Conservation (phyloP, 2,797 vertebrate species). For the Echeneis naucrates region DNA sequence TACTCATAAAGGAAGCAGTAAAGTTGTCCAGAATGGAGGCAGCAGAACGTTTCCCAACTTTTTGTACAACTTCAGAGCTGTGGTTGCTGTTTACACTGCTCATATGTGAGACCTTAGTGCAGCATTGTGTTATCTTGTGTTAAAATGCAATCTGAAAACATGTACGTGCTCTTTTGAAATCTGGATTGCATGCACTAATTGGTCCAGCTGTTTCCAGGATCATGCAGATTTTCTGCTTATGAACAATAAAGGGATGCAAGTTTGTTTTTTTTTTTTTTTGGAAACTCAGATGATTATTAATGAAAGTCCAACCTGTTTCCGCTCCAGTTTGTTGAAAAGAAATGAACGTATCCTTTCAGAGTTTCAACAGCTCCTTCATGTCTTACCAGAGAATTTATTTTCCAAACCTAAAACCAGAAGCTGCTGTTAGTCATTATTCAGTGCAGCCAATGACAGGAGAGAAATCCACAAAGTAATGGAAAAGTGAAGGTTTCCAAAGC, state of each 20-base stretch:
- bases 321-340: slow-evolving; percentile 66
- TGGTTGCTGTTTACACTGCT: slow-evolving; percentile 42
- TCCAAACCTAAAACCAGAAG: slow-evolving; percentile 57
- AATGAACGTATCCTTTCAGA: slow-evolving; percentile 42
- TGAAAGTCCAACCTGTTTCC: slow-evolving; percentile 58
- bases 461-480: slow-evolving; percentile 75
- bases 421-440: slow-evolving; percentile 39
- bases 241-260: not conserved
- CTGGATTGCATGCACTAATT: slow-evolving; percentile 43
- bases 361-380: slow-evolving; percentile 25
- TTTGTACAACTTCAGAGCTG: slow-evolving; percentile 47
- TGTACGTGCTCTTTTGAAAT: slow-evolving; percentile 1
- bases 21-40: slow-evolving; percentile 76
- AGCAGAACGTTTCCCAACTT: slow-evolving; percentile 5
- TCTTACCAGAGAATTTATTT: slow-evolving; percentile 52
- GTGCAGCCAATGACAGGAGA: slow-evolving; percentile 42
- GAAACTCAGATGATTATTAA: slow-evolving; percentile 50
- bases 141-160: slow-evolving; percentile 5
- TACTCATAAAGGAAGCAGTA: slow-evolving; percentile 76
- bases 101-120: slow-evolving; percentile 67
- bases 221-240: slow-evolving; percentile 41
- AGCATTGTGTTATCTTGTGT: slow-evolving; percentile 3
- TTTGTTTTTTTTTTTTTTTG: too few relatives aligned
- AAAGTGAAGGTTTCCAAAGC: slow-evolving; percentile 54
- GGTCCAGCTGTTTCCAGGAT: not conserved